Percentiles rank a stretch among this genome's conserved stretches.
phyloP scores from a whole-genome alignment of 1,140 invertebrate species.

The Drosophila pandora region DNA sequence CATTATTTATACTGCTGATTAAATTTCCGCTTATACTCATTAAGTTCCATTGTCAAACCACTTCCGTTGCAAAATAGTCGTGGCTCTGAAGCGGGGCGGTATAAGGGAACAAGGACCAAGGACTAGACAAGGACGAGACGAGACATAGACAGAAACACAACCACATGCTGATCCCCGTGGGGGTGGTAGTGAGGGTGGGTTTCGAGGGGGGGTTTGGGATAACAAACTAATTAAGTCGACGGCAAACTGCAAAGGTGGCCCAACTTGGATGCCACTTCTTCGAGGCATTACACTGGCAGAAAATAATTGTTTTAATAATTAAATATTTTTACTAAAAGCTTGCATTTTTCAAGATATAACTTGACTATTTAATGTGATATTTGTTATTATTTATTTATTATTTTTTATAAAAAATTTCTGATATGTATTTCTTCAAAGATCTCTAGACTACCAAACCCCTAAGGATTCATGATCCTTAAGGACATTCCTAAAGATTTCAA shows the following conservation, averaged over 20 bases:
- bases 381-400: too few species aligned
- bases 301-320: background rate
- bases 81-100: background rate
- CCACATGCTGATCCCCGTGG: constrained; percentile 17
- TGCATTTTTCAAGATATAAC: too few species aligned
- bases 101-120: constrained; percentile 31
- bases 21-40: constrained; percentile 82
- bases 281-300: background rate
- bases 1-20: constrained; percentile 82
- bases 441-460: too few species aligned
- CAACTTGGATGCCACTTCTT: constrained; percentile 40
- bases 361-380: too few species aligned
- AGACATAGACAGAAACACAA: constrained; percentile 52
- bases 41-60: constrained; percentile 80
- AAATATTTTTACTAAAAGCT: background rate
- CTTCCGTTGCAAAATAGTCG: constrained; percentile 53
- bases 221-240: constrained; percentile 81
- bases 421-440: too few species aligned
- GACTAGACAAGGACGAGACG: constrained; percentile 27
- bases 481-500: too few species aligned
- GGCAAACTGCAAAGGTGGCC: constrained; percentile 52
- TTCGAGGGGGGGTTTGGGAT: constrained; percentile 31
- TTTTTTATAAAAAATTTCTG: too few species aligned
- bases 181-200: background rate
- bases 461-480: too few species aligned